phyloP scores from a whole-genome alignment of 2,888 invertebrate genomes.

The Shargacucullia verbasci region DNA sequence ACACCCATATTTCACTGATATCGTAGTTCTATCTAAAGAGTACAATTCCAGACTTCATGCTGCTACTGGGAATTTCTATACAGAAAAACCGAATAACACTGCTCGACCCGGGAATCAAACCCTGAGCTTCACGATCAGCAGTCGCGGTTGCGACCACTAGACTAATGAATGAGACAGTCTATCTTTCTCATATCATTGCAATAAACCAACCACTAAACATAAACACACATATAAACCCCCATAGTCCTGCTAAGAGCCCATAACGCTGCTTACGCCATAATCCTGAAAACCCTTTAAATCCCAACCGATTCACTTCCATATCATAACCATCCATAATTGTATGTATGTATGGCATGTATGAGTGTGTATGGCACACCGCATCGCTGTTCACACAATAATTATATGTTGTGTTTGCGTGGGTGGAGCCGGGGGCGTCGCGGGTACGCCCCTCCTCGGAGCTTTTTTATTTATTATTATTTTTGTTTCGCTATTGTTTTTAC shows the following conservation, averaged over 20 bases:
- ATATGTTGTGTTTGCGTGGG: slow-evolving; percentile 75
- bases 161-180: no score
- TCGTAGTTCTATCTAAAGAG: no score
- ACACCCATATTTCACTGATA: no score
- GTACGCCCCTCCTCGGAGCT: slow-evolving; percentile 70
- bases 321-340: slow-evolving; percentile 25
- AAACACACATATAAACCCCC: no score
- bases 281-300: slow-evolving; percentile 3
- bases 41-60: no score
- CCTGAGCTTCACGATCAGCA: no score
- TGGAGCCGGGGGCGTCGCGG: slow-evolving; percentile 80
- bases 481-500: slow-evolving; percentile 55
- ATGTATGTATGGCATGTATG: slow-evolving; percentile 12
- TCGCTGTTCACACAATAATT: slow-evolving; percentile 64
- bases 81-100: no score
- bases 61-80: no score
- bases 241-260: neutral
- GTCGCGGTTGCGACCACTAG: no score
- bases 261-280: neutral
- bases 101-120: no score
- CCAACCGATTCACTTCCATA: slow-evolving; percentile 1
- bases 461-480: slow-evolving; percentile 60
- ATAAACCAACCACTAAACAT: no score
- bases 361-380: slow-evolving; percentile 33
- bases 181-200: no score